These are phyloP conservation scores for Nibea albiflora DNA, from an alignment of 2,113 vertebrate genomes.

Conservation along the genomic window DNA sequence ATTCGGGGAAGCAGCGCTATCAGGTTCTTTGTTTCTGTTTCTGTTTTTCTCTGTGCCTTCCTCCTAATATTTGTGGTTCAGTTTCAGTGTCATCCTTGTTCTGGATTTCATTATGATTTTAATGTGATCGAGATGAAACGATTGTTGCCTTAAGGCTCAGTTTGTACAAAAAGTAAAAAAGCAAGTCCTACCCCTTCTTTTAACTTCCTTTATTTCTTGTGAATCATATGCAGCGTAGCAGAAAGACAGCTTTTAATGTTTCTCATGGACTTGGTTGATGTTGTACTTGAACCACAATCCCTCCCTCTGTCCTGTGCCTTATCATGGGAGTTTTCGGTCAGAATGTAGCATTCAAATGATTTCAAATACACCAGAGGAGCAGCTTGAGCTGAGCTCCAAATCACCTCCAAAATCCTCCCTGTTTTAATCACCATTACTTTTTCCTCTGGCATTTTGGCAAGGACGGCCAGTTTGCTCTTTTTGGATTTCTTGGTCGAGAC, in stretches of 20 bases:
- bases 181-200: conserved; percentile 15
- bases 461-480: conserved; percentile 3
- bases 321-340: conserved; percentile 39
- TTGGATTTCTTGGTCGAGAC: not conserved
- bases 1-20: not conserved
- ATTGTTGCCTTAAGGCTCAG: conserved; percentile 65
- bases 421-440: conserved; percentile 37
- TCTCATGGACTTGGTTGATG: conserved; percentile 22
- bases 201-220: not conserved
- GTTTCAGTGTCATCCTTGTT: conserved; percentile 30
- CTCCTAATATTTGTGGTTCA: conserved; percentile 38
- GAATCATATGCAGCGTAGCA: conserved; percentile 26
- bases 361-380: not conserved
- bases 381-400: conserved; percentile 24
- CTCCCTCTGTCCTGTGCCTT: conserved; percentile 44
- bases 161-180: conserved; percentile 4
- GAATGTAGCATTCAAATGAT: not conserved
- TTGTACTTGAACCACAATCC: conserved; percentile 34
- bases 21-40: conserved; percentile 20
- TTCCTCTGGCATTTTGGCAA: conserved; percentile 24
- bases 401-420: conserved; percentile 21
- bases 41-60: conserved; percentile 48
- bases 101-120: conserved; percentile 20
- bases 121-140: conserved; percentile 19
- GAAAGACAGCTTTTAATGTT: conserved; percentile 55